Evolutionary conservation across 2,888 invertebrate species (phyloP).

Genomic region (Melanophora roralis): DNA sequence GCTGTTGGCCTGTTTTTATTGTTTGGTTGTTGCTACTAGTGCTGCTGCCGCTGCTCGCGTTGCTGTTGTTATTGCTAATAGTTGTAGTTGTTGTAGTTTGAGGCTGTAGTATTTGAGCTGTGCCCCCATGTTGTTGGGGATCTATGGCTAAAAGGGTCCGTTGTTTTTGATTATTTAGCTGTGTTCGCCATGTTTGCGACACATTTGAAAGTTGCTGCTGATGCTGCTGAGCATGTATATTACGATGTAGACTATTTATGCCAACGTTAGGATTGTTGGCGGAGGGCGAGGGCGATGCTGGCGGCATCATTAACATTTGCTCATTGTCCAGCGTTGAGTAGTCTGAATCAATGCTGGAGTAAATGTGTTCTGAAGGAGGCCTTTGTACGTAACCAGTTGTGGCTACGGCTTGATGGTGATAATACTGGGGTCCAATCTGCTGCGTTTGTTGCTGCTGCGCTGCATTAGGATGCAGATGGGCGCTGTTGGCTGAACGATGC

Average conservation of each 20-base stretch:
- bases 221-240: conserved; percentile 64
- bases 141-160: conserved; percentile 53
- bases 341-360: conserved; percentile 92
- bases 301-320: conserved; percentile 76
- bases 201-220: conserved; percentile 65
- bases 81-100: conserved; percentile 64
- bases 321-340: conserved; percentile 79
- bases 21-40: conserved; percentile 67
- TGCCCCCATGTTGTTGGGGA: conserved; percentile 44
- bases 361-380: conserved; percentile 91
- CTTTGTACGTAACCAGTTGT: conserved; percentile 73
- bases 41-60: conserved; percentile 70
- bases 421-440: conserved; percentile 65
- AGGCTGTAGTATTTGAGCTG: conserved; percentile 55
- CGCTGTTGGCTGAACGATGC: conserved; percentile 59
- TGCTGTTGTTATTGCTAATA: conserved; percentile 67
- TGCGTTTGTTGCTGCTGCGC: conserved; percentile 5
- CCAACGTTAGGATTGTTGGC: conserved; percentile 53
- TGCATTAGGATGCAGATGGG: conserved; percentile 68
- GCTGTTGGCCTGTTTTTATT: conserved; percentile 71
- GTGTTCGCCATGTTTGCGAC: conserved; percentile 78
- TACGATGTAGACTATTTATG: conserved; percentile 66
- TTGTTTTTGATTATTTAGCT: conserved; percentile 73
- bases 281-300: conserved; percentile 66
- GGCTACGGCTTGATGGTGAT: conserved; percentile 72